Evolutionary conservation across 1,140 invertebrate genomes (phyloP).

Genomic region (Cyrtorhinus lividipennis): DNA sequence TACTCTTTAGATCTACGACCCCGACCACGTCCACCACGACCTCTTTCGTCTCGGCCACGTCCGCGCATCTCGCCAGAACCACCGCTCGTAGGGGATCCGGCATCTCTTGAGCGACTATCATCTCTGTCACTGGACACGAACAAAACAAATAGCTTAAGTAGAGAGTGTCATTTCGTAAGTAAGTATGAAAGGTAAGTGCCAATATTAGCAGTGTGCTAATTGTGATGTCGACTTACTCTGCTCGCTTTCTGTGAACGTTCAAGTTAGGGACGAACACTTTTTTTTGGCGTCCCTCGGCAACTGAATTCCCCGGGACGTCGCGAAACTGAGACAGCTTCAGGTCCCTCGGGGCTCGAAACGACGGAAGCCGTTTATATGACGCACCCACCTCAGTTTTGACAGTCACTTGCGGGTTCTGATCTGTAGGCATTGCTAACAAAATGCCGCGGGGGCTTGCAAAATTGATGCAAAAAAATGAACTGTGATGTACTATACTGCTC

Average conservation of each 20-base stretch:
- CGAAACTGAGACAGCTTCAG: conserved; percentile 21
- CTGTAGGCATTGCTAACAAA: not conserved
- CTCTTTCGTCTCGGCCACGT: not conserved
- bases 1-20: not conserved
- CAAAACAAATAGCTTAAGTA: not conserved
- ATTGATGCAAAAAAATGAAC: no score
- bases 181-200: no score
- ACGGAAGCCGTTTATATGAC: conserved; percentile 20
- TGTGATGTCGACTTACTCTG: no score
- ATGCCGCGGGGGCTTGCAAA: no score
- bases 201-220: no score
- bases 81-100: not conserved
- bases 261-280: conserved; percentile 24
- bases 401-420: not conserved
- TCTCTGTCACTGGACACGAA: not conserved
- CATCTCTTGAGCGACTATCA: not conserved
- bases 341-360: conserved; percentile 22
- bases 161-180: no score
- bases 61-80: not conserved
- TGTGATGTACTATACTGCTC: no score
- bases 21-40: not conserved
- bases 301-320: conserved; percentile 6
- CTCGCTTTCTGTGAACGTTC: conserved; percentile 23
- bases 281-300: conserved; percentile 24
- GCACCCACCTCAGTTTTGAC: conserved; percentile 17